Percentiles rank a stretch among this genome's conserved stretches.
These are phyloP conservation scores for Alexandromys fortis DNA, from an alignment of 2,113 vertebrate genomes.

Conservation along the genomic window DNA sequence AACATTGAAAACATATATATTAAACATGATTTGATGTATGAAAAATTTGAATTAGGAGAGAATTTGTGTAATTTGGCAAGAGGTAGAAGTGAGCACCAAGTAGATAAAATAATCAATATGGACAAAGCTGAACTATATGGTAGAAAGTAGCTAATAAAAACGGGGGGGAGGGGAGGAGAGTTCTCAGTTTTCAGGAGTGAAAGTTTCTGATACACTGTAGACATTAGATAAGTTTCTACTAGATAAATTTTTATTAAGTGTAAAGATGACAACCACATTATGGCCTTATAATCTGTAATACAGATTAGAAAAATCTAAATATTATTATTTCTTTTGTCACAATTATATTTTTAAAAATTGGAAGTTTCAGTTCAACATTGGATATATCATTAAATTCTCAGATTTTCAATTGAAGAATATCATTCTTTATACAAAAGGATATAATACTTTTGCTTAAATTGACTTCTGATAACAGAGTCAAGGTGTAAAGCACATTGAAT, in stretches of 20 bases:
- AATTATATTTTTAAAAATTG: background rate
- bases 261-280: background rate
- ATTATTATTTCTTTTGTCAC: background rate
- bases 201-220: background rate
- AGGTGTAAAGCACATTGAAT: constrained; percentile 39
- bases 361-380: background rate
- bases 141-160: background rate
- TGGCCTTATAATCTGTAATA: background rate
- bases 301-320: background rate
- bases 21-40: background rate
- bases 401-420: background rate
- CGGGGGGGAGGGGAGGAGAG: background rate
- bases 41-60: background rate
- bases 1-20: background rate
- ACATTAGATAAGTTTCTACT: background rate
- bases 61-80: background rate
- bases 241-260: background rate
- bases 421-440: background rate
- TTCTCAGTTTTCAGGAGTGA: background rate
- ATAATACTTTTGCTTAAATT: constrained; percentile 2
- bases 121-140: background rate
- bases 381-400: background rate
- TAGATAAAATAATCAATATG: background rate
- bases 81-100: background rate
- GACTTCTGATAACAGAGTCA: background rate